Conservation (phyloP, 2,797 vertebrate species). For the Huso huso region DNA sequence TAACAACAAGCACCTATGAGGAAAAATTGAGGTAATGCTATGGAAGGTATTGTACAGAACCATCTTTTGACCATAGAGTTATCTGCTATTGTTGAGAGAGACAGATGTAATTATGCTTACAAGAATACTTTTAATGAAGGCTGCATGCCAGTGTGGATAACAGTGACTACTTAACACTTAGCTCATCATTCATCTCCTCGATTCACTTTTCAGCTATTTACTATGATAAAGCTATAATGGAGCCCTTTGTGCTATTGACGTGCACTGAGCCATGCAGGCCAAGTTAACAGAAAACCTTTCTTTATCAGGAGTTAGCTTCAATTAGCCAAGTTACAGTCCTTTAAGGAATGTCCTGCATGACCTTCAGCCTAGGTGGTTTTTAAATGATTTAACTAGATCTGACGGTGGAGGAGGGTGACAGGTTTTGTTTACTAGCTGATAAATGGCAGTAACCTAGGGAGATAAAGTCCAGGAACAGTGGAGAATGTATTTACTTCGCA, state of each 20-base stretch:
- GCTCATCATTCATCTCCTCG: conserved; percentile 35
- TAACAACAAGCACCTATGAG: too few relatives aligned
- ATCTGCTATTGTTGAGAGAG: too few relatives aligned
- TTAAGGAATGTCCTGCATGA: conserved; percentile 55
- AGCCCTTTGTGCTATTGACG: conserved; percentile 51
- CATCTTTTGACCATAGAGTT: too few relatives aligned
- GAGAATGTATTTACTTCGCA: conserved; percentile 24
- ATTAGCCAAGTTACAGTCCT: conserved; percentile 53
- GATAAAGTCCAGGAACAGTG: conserved; percentile 26
- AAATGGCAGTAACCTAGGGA: conserved; percentile 43
- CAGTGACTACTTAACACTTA: conserved; percentile 31
- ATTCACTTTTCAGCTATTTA: conserved; percentile 46
- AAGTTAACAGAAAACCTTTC: conserved; percentile 40
- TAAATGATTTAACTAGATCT: conserved; percentile 44
- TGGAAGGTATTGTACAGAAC: too few relatives aligned
- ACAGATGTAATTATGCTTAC: too few relatives aligned
- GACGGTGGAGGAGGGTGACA: conserved; percentile 29
- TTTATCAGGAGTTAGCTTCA: conserved; percentile 51
- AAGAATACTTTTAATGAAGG: conserved; percentile 23
- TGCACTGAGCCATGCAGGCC: conserved; percentile 42
- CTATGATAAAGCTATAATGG: conserved; percentile 60
- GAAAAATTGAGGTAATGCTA: too few relatives aligned
- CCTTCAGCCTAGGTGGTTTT: conserved; percentile 45
- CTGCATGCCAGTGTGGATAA: conserved; percentile 22
- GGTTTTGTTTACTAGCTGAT: conserved; percentile 51